These are phyloP conservation scores for Torymus tubicola DNA, from an alignment of 2,888 invertebrate species.

Conservation along the genomic window DNA sequence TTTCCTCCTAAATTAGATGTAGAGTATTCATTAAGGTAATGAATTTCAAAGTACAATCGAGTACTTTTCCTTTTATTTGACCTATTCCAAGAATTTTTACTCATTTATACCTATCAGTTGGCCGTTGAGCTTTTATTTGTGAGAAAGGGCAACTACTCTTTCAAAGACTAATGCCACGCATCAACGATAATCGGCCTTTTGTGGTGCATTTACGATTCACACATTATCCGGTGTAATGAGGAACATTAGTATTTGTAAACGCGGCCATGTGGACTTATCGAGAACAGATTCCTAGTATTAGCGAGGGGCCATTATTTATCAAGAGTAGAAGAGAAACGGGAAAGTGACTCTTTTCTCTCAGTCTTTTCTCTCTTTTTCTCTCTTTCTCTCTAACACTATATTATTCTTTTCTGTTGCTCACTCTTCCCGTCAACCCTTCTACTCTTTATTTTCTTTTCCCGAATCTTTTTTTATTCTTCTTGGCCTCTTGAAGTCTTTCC, in stretches of 20 bases:
- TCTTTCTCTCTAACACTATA: not conserved
- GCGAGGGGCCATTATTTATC: constrained; percentile 16
- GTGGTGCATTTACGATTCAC: constrained; percentile 3
- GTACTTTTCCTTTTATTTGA: no score
- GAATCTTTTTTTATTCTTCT: not conserved
- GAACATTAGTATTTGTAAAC: constrained; percentile 8
- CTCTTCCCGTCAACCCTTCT: constrained; percentile 1
- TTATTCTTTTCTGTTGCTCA: not conserved
- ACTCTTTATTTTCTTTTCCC: constrained; percentile 22
- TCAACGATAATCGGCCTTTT: not conserved
- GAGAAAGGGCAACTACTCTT: no score
- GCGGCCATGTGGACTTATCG: not conserved
- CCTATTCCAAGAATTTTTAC: no score
- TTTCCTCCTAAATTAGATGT: no score
- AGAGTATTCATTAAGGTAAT: no score
- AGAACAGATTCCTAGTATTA: constrained; percentile 22
- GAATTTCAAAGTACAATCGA: no score
- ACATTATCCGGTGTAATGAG: constrained; percentile 10
- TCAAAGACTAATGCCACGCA: not conserved
- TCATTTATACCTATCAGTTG: no score
- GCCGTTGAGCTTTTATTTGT: no score
- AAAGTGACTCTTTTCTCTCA: constrained; percentile 14
- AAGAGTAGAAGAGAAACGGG: not conserved
- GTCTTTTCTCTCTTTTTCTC: not conserved
- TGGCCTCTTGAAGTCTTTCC: not conserved